Conservation (phyloP, 2,113 vertebrate species). For the Pedetes capensis region DNA sequence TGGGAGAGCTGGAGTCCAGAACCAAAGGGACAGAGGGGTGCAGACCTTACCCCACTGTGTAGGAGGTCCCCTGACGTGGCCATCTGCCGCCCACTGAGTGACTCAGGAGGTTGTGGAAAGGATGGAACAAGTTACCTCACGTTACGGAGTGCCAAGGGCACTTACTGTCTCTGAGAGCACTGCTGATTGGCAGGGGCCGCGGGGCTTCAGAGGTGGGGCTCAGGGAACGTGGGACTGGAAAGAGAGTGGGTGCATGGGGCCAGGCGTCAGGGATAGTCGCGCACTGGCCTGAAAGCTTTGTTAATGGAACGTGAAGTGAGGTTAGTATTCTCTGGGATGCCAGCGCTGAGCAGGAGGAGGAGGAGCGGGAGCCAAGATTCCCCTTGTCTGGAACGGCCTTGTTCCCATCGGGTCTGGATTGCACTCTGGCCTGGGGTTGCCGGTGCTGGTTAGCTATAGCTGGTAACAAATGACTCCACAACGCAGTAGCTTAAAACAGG, state of each 20-base stretch:
- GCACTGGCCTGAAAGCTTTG: background rate
- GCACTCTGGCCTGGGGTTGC: fast-evolving
- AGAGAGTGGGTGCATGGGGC: fast-evolving
- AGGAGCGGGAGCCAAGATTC: fast-evolving
- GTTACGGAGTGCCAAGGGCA: fast-evolving
- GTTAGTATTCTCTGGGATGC: too few relatives aligned
- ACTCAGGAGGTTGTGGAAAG: fast-evolving
- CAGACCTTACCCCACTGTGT: fast-evolving
- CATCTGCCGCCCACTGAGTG: fast-evolving
- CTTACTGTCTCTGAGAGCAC: fast-evolving
- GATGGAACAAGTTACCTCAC: fast-evolving
- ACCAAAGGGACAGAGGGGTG: fast-evolving
- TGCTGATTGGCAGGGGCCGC: background rate
- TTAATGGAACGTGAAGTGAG: background rate
- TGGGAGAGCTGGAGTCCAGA: background rate
- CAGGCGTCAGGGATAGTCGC: too few relatives aligned
- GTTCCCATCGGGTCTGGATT: fast-evolving
- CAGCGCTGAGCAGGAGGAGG: background rate
- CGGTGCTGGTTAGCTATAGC: fast-evolving
- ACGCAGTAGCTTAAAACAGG: background rate
- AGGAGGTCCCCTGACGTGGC: fast-evolving
- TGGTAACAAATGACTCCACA: background rate
- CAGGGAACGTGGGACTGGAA: background rate
- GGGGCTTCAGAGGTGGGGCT: background rate
- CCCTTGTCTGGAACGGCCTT: too few relatives aligned